Evolutionary conservation across 2,888 invertebrate genomes (phyloP).

Genomic region (Gymnosoma rotundatum): DNA sequence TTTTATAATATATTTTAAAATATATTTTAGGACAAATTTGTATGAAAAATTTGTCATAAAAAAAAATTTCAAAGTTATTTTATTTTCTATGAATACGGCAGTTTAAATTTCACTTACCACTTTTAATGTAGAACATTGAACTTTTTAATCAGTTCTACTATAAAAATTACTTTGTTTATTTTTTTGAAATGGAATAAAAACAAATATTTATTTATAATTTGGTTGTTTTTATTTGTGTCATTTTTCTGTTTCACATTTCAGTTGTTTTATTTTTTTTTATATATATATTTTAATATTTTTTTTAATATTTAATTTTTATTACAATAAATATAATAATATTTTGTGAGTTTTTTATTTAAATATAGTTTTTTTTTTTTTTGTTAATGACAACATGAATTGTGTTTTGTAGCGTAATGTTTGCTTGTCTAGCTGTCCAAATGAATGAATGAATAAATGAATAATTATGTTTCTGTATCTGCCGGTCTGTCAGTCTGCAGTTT

Average conservation of each 20-base stretch:
- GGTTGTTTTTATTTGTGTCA: constrained; percentile 36
- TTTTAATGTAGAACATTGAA: too few relatives aligned
- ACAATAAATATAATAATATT: constrained; percentile 51
- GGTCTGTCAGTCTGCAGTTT: constrained; percentile 11
- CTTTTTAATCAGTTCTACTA: too few relatives aligned
- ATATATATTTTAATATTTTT: not conserved
- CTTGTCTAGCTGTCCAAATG: constrained; percentile 26
- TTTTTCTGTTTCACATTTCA: constrained; percentile 49
- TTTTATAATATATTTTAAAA: too few relatives aligned
- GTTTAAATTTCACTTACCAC: too few relatives aligned
- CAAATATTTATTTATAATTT: too few relatives aligned
- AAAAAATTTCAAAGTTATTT: too few relatives aligned
- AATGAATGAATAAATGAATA: not conserved
- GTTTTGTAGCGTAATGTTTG: constrained; percentile 21
- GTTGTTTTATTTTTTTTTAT: constrained; percentile 12
- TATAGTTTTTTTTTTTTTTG: constrained; percentile 28
- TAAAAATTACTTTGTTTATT: too few relatives aligned
- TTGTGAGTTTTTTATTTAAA: constrained; percentile 12
- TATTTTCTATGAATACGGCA: too few relatives aligned
- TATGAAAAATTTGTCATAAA: too few relatives aligned
- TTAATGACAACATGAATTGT: constrained; percentile 50
- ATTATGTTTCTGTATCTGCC: constrained; percentile 6
- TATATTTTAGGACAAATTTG: too few relatives aligned
- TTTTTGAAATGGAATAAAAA: too few relatives aligned
- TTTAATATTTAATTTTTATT: constrained; percentile 37